A percentile compares a stretch with the other conserved stretches of the same genome.
These are phyloP conservation scores for Sclerodermus sp. DNA, from an alignment of 2,888 invertebrate species.

Conservation along the genomic window DNA sequence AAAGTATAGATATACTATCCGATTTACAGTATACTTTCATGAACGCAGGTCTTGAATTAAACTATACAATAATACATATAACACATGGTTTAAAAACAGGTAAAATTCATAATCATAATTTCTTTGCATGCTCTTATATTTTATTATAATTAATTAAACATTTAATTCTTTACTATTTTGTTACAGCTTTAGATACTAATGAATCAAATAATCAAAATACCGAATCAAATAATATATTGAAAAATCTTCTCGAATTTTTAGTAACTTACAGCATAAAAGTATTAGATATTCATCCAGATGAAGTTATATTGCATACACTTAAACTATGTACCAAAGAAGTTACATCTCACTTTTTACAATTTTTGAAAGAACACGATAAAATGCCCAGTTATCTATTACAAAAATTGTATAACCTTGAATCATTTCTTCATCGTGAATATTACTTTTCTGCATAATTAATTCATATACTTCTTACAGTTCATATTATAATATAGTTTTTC, in stretches of 20 bases:
- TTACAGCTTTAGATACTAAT: constrained; percentile 7
- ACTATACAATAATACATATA: constrained; percentile 29
- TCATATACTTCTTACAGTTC: not conserved
- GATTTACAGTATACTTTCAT: constrained; percentile 36
- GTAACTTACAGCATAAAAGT: constrained; percentile 40
- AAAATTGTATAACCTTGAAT: constrained; percentile 20
- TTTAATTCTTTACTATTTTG: not conserved
- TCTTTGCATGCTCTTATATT: too few relatives aligned
- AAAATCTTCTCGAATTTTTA: constrained; percentile 34
- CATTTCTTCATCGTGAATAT: constrained; percentile 1
- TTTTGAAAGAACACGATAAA: constrained; percentile 15
- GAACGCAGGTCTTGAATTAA: constrained; percentile 18
- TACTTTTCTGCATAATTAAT: not conserved
- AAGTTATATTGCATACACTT: constrained; percentile 29
- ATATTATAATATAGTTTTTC: too few relatives aligned
- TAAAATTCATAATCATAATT: constrained; percentile 16
- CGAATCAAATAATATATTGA: constrained; percentile 24
- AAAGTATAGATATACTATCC: constrained; percentile 37
- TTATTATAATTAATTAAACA: not conserved
- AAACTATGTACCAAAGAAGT: constrained; percentile 18
- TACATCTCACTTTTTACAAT: constrained; percentile 13
- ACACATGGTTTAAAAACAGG: constrained; percentile 34
- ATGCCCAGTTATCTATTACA: constrained; percentile 17
- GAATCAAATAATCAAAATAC: constrained; percentile 13
- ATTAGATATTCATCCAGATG: constrained; percentile 20